phyloP scores from a whole-genome alignment of 2,888 invertebrate genomes.

The Rotaria magnacalcarata region DNA sequence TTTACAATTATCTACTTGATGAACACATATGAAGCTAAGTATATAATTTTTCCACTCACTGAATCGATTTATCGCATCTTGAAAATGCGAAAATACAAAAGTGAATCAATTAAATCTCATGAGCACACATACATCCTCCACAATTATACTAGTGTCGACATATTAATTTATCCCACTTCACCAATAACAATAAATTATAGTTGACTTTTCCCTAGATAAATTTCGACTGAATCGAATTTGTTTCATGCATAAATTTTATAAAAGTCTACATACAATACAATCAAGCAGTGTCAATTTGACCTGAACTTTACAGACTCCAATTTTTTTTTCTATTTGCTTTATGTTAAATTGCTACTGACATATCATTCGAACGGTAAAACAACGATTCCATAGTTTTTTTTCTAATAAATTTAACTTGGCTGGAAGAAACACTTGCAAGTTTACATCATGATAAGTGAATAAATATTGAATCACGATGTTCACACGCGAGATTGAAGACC shows the following conservation, averaged over 20 bases:
- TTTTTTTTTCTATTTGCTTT: not conserved
- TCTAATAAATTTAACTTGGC: too few relatives aligned
- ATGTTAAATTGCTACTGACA: not conserved
- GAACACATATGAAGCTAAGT: too few relatives aligned
- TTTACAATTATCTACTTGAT: not conserved
- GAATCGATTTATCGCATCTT: not conserved
- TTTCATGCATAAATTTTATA: too few relatives aligned
- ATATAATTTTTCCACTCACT: too few relatives aligned
- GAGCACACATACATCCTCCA: not conserved
- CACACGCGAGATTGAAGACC: too few relatives aligned
- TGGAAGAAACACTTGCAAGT: too few relatives aligned
- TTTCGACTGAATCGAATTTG: too few relatives aligned
- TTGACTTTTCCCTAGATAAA: not conserved
- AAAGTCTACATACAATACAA: not conserved
- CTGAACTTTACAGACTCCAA: not conserved
- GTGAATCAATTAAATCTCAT: not conserved
- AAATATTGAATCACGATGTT: too few relatives aligned
- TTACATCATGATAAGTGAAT: too few relatives aligned
- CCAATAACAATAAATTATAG: not conserved
- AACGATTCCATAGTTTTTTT: not conserved
- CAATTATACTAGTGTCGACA: not conserved
- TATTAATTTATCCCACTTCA: not conserved
- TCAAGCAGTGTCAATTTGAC: not conserved
- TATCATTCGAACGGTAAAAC: not conserved
- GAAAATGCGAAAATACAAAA: not conserved